Percentiles rank a stretch among this genome's conserved stretches.
phyloP scores from a whole-genome alignment of 2,888 invertebrate genomes.

The Philopedon plagiatum region DNA sequence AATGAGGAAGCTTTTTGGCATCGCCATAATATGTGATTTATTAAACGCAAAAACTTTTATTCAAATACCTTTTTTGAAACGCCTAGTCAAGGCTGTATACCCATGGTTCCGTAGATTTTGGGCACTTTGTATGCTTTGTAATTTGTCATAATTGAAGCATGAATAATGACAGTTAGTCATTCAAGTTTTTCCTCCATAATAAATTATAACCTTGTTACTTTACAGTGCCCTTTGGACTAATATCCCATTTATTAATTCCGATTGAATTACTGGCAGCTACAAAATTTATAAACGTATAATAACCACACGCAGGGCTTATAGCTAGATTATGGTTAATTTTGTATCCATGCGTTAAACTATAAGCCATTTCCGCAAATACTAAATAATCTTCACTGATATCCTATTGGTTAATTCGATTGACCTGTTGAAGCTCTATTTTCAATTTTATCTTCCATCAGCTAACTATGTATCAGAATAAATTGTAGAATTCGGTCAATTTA shows the following conservation, averaged over 20 bases:
- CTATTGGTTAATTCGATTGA: conserved; percentile 29
- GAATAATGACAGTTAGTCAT: no score
- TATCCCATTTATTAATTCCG: background rate
- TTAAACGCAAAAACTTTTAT: no score
- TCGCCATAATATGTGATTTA: no score
- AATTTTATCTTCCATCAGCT: background rate
- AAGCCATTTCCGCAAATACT: conserved; percentile 15
- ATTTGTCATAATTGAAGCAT: no score
- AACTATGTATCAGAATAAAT: background rate
- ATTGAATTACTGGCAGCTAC: background rate
- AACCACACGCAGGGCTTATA: conserved; percentile 13
- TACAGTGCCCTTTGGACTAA: background rate
- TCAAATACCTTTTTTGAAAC: no score
- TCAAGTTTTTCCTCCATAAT: no score
- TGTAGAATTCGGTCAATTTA: no score
- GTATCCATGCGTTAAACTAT: conserved; percentile 23
- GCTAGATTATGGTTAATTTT: conserved; percentile 19
- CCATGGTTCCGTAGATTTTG: no score
- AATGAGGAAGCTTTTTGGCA: no score
- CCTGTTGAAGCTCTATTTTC: conserved; percentile 26
- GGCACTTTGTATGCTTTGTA: no score
- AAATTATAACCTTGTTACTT: background rate
- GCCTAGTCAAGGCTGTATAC: no score
- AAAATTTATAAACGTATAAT: conserved; percentile 6
- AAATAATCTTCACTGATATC: conserved; percentile 28